Conservation (phyloP, 1,140 invertebrate genomes). For the Spodoptera litura region DNA sequence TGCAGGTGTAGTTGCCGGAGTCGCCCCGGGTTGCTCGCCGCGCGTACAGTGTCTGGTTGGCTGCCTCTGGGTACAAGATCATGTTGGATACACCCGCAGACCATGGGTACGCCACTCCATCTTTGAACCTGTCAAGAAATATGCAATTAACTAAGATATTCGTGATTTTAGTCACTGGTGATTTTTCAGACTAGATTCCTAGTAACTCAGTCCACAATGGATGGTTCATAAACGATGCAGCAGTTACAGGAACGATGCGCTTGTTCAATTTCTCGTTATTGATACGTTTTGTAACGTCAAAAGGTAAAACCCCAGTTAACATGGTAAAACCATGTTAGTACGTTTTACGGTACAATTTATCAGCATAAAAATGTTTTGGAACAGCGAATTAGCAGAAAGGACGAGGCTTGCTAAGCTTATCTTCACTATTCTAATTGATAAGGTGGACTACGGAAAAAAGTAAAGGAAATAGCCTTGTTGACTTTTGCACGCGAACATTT, state of each 20-base stretch:
- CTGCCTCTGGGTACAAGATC: conserved; percentile 91
- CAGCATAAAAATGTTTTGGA: background rate
- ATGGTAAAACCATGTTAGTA: background rate
- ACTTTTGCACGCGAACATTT: conserved; percentile 5
- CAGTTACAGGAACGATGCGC: background rate
- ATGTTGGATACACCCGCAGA: conserved; percentile 88
- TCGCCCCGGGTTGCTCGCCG: conserved; percentile 87
- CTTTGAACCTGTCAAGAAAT: conserved; percentile 89
- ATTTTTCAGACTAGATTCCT: too few species aligned
- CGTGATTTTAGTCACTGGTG: too few species aligned
- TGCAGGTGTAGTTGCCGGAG: conserved; percentile 91
- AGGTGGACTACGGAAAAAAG: conserved; percentile 4
- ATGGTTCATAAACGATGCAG: background rate
- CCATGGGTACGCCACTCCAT: conserved; percentile 91
- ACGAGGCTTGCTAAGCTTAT: conserved; percentile 1
- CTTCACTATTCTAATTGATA: conserved; percentile 10
- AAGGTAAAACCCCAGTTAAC: background rate
- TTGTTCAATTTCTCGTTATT: background rate
- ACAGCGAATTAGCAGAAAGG: conserved; percentile 1
- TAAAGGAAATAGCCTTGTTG: background rate
- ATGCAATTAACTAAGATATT: background rate
- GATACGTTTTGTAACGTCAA: background rate
- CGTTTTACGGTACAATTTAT: conserved; percentile 3
- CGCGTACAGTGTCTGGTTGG: conserved; percentile 93
- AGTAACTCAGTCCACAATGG: too few species aligned